A percentile compares a stretch with the other conserved stretches of the same genome.
phyloP scores from a whole-genome alignment of 2,113 vertebrate species.

The Mungos mungo region DNA sequence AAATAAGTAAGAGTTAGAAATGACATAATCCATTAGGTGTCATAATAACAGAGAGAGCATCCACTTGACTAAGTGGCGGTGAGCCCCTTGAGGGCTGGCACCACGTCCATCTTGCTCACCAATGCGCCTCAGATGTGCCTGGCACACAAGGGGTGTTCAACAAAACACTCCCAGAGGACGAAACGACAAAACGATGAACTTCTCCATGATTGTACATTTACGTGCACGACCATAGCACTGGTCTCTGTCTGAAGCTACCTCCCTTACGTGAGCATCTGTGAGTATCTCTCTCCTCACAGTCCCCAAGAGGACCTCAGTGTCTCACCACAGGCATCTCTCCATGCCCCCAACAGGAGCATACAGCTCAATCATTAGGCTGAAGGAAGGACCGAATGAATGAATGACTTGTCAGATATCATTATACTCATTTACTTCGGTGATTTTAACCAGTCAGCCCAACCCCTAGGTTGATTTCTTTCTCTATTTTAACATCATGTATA shows the following conservation, averaged over 20 bases:
- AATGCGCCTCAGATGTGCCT: neutral
- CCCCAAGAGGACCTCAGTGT: neutral
- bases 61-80: neutral
- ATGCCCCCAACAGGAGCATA: neutral
- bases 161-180: neutral
- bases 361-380: neutral
- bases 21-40: neutral
- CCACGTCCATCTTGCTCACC: neutral
- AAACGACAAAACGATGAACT: neutral
- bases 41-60: neutral
- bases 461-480: neutral
- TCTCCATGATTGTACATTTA: neutral
- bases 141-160: neutral
- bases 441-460: neutral
- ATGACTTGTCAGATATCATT: neutral
- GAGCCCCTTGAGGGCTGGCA: neutral
- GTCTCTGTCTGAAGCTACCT: neutral
- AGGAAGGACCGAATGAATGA: neutral
- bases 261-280: neutral
- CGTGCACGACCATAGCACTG: neutral
- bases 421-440: neutral
- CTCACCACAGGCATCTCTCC: neutral
- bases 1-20: neutral
- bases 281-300: neutral
- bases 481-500: neutral